phyloP scores from a whole-genome alignment of 1,140 invertebrate species.

The Pararge aegeria region DNA sequence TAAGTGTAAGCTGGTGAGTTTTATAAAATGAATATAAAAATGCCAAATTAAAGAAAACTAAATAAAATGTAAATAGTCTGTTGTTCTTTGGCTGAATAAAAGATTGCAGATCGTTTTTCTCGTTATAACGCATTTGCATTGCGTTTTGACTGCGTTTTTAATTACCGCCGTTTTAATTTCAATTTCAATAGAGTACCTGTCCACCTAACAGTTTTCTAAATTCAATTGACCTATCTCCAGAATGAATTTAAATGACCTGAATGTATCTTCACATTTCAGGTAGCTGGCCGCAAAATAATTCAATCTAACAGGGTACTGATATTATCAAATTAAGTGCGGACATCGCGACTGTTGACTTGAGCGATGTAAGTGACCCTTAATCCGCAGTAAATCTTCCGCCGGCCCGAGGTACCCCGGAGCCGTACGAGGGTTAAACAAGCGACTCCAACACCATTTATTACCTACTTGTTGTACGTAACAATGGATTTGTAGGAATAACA shows the following conservation, averaged over 20 bases:
- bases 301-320: conserved; percentile 52
- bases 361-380: conserved; percentile 76
- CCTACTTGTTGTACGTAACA: conserved; percentile 62
- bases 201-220: no score
- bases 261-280: conserved; percentile 15
- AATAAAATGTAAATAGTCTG: no score
- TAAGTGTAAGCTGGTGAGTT: no score
- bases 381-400: conserved; percentile 74
- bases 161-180: no score
- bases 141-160: no score
- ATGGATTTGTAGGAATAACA: conserved; percentile 43
- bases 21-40: no score
- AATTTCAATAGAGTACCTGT: no score
- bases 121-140: no score
- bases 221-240: background rate
- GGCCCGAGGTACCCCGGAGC: conserved; percentile 39
- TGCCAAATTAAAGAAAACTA: background rate
- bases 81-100: no score
- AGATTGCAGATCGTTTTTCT: no score
- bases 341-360: conserved; percentile 67
- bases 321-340: conserved; percentile 70
- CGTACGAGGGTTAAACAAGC: conserved; percentile 65
- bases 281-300: conserved; percentile 40
- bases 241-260: background rate
- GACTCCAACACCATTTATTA: conserved; percentile 71